Percentiles rank a stretch among this genome's conserved stretches.
These are phyloP conservation scores for Rhinella marina DNA, from an alignment of 2,797 vertebrate species.

Conservation along the genomic window DNA sequence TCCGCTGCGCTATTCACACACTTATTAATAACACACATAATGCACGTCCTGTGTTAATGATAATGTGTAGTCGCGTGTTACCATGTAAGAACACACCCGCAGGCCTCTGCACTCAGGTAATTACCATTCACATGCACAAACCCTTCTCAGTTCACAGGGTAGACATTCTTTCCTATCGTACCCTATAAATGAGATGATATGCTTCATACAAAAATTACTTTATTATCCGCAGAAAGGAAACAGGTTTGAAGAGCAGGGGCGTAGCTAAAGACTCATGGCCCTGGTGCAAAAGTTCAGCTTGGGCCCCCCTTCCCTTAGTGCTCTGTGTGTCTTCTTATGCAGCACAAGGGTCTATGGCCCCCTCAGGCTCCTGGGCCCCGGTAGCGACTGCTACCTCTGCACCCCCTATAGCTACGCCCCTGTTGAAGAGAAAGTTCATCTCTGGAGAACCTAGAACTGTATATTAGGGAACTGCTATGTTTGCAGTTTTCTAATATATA, in stretches of 20 bases:
- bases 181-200: neutral
- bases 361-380: too few relatives aligned
- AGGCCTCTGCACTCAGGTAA: conserved; percentile 25
- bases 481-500: neutral
- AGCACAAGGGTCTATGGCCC: too few relatives aligned
- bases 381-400: too few relatives aligned
- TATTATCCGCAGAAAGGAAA: neutral
- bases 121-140: conserved; percentile 18
- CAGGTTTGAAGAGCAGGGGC: too few relatives aligned
- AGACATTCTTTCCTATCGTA: neutral
- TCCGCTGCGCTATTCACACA: conserved; percentile 31
- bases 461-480: neutral
- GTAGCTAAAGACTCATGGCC: too few relatives aligned
- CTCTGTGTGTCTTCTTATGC: too few relatives aligned
- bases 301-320: too few relatives aligned
- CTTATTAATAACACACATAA: conserved; percentile 41
- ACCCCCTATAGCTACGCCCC: too few relatives aligned
- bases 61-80: conserved; percentile 54
- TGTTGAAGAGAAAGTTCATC: neutral
- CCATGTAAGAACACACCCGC: conserved; percentile 47
- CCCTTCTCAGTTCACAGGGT: neutral
- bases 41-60: conserved; percentile 34
- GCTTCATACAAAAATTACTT: neutral
- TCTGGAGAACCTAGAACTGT: neutral
- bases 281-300: too few relatives aligned